Evolutionary conservation across 2,113 vertebrate genomes (phyloP).

Genomic region (Sprattus sprattus): DNA sequence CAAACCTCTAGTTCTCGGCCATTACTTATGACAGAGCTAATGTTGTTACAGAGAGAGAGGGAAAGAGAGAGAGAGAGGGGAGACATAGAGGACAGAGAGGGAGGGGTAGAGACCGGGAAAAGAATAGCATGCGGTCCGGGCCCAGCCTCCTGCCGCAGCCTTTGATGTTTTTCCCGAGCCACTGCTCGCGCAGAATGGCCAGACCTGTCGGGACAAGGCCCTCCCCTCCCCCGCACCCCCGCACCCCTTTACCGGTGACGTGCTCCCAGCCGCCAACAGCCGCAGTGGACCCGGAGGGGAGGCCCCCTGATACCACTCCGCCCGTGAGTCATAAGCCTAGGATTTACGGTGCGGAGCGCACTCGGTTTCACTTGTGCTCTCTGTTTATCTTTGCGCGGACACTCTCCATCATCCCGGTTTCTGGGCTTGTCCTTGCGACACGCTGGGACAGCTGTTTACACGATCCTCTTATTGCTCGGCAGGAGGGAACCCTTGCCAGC

Average conservation of each 20-base stretch:
- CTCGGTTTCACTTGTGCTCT: not conserved
- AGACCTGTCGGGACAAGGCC: slow-evolving; percentile 65
- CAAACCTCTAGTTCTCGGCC: slow-evolving; percentile 52
- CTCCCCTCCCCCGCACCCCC: slow-evolving; percentile 43
- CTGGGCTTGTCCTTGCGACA: not conserved
- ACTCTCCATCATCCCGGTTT: not conserved
- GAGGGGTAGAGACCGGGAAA: not conserved
- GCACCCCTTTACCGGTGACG: not conserved
- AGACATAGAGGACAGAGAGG: slow-evolving; percentile 12
- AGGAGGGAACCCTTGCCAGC: not conserved
- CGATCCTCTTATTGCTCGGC: not conserved
- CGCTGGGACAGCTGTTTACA: not conserved
- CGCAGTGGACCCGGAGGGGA: slow-evolving; percentile 40
- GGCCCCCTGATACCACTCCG: slow-evolving; percentile 4
- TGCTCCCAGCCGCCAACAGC: slow-evolving; percentile 26
- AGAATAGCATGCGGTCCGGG: not conserved
- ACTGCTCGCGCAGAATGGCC: slow-evolving; percentile 49
- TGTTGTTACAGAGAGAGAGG: not conserved
- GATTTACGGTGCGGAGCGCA: slow-evolving; percentile 54
- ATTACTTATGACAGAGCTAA: slow-evolving; percentile 59
- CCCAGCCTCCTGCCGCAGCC: not conserved
- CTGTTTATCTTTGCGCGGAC: slow-evolving; percentile 16
- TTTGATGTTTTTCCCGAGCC: slow-evolving; percentile 47
- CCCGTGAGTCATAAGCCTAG: slow-evolving; percentile 17
- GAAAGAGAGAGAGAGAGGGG: slow-evolving; percentile 23